Conservation (phyloP, 2,888 invertebrate species). For the Hydrotaea diabolus region DNA sequence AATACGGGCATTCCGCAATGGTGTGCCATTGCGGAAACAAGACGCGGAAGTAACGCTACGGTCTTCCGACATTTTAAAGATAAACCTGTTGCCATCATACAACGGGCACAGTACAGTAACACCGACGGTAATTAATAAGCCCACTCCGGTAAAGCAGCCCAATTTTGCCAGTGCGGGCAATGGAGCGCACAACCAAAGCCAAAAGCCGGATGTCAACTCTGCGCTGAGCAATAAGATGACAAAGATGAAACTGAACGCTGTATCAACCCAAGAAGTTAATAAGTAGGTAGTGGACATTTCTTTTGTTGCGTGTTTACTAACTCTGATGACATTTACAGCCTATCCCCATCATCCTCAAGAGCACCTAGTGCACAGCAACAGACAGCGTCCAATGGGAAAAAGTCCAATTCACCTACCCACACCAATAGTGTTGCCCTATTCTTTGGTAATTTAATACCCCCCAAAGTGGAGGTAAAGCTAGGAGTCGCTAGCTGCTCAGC, state of each 20-base stretch:
- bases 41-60: conserved; percentile 84
- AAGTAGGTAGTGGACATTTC: not conserved
- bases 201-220: conserved; percentile 69
- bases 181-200: conserved; percentile 24
- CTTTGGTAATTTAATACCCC: conserved; percentile 80
- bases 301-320: not conserved
- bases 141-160: conserved; percentile 79
- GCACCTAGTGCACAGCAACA: conserved; percentile 66
- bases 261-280: conserved; percentile 53
- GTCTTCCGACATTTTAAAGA: conserved; percentile 85
- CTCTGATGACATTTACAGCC: conserved; percentile 59
- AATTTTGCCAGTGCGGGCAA: conserved; percentile 75
- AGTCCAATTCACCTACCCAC: conserved; percentile 64
- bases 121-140: conserved; percentile 80
- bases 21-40: conserved; percentile 82
- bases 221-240: conserved; percentile 76
- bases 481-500: conserved; percentile 65
- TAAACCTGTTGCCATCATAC: conserved; percentile 88
- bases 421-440: conserved; percentile 76
- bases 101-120: conserved; percentile 79
- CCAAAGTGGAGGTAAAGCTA: conserved; percentile 79
- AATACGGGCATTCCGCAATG: conserved; percentile 91
- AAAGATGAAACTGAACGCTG: conserved; percentile 77
- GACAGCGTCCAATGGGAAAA: conserved; percentile 44
- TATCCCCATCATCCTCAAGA: conserved; percentile 72